Evolutionary conservation across 1,140 invertebrate species (phyloP).

Genomic region (fruit fly (Drosophila melanogaster)): Release_6_plus_ISO1_MT NC_004354.4:6769001-6769500

Average conservation of each 20-base stretch:
- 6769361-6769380: conserved; percentile 56
- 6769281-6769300: conserved; percentile 46
- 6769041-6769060: conserved; percentile 12
- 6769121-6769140: conserved; percentile 29
- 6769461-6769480: conserved; percentile 24
- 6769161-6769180: conserved; percentile 19
- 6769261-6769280: conserved; percentile 30
- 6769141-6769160: conserved; percentile 49
- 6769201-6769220: conserved; percentile 33
- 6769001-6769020: conserved; percentile 54
- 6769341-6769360: conserved; percentile 41
- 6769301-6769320: conserved; percentile 28
- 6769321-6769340: conserved; percentile 20
- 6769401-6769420: conserved; percentile 36
- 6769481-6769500: conserved; percentile 14
- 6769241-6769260: conserved; percentile 52
- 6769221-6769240: conserved; percentile 61
- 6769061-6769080: neutral
- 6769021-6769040: conserved; percentile 20
- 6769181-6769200: conserved; percentile 50
- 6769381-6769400: conserved; percentile 22
- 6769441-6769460: conserved; percentile 60
- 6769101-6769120: neutral
- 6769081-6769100: neutral
- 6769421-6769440: conserved; percentile 13